A percentile compares a stretch with the other conserved stretches of the same genome.
Evolutionary conservation across 1,140 invertebrate genomes (phyloP).

Genomic region (Lepidotrigona ventralis): DNA sequence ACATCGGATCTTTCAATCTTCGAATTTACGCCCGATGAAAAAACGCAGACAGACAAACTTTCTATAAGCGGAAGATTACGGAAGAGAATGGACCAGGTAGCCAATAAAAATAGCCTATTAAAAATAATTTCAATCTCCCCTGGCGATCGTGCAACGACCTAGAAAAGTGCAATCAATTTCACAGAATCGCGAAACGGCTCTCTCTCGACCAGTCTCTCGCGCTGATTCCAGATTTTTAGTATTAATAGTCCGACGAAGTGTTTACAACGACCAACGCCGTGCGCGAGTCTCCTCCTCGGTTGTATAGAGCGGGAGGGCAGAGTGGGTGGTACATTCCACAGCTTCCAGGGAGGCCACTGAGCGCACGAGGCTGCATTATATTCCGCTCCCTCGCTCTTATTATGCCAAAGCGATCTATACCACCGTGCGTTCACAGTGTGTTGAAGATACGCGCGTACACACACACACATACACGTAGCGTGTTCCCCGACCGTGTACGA

Average conservation of each 20-base stretch:
- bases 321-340: slow-evolving; percentile 67
- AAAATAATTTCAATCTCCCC: neutral
- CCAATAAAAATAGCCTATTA: neutral
- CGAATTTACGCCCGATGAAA: neutral
- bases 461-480: neutral
- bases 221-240: slow-evolving; percentile 30
- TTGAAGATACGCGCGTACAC: neutral
- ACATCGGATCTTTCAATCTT: neutral
- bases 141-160: neutral
- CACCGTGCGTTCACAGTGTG: slow-evolving; percentile 1
- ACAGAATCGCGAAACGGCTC: neutral
- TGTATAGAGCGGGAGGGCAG: neutral
- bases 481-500: neutral
- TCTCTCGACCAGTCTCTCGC: neutral
- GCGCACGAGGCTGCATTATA: slow-evolving; percentile 62
- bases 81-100: neutral
- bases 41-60: neutral
- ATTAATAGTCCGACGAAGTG: slow-evolving; percentile 54
- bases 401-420: slow-evolving; percentile 56
- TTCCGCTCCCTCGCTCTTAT: slow-evolving; percentile 66
- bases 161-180: slow-evolving; percentile 6
- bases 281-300: slow-evolving; percentile 4
- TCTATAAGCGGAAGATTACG: neutral
- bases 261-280: slow-evolving; percentile 47
- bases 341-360: slow-evolving; percentile 62